Evolutionary conservation across 2,888 invertebrate species (phyloP).

Genomic region (Ectropis crepuscularia): DNA sequence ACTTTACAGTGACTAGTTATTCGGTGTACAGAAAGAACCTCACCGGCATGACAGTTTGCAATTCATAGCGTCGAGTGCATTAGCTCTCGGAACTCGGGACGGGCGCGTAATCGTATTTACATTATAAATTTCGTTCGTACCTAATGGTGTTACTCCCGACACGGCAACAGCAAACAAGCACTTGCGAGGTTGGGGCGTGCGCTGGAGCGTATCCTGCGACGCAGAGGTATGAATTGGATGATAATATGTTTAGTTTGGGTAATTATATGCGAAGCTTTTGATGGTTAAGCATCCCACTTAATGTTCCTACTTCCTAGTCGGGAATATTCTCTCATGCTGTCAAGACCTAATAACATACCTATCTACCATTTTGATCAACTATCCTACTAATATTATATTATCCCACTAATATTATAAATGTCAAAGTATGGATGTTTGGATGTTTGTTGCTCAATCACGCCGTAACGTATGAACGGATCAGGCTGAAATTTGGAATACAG

Average conservation of each 20-base stretch:
- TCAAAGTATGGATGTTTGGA: no score
- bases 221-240: conserved; percentile 3
- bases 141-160: conserved; percentile 72
- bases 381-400: no score
- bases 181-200: conserved; percentile 45
- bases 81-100: conserved; percentile 67
- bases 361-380: no score
- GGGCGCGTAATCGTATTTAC: conserved; percentile 81
- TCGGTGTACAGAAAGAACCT: conserved; percentile 51
- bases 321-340: no score
- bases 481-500: no score
- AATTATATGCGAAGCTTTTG: neutral
- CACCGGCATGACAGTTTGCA: conserved; percentile 65
- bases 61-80: conserved; percentile 80
- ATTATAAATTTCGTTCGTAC: conserved; percentile 81
- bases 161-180: conserved; percentile 58
- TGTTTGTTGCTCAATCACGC: no score
- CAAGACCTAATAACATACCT: no score
- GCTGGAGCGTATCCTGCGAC: conserved; percentile 29
- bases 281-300: neutral
- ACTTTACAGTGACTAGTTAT: conserved; percentile 4
- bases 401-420: no score
- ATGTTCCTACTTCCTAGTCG: no score
- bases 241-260: conserved; percentile 2
- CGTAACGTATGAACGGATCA: no score